Percentiles rank a stretch among this genome's conserved stretches.
Evolutionary conservation across 2,113 vertebrate species (phyloP).

Genomic region (Lonchura striata): DNA sequence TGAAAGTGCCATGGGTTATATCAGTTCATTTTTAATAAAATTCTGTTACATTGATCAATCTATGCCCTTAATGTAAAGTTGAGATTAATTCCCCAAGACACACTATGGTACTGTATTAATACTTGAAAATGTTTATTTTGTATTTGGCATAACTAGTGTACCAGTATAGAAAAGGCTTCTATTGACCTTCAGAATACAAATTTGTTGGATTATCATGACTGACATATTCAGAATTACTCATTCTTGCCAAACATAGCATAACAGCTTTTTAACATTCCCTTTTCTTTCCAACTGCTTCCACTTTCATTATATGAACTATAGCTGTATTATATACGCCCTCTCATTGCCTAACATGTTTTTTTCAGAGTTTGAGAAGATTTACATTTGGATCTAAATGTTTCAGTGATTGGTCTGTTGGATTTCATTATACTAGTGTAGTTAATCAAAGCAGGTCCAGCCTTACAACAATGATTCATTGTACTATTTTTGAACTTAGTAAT

Average conservation of each 20-base stretch:
- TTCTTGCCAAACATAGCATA: conserved; percentile 77
- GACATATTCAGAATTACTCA: conserved; percentile 77
- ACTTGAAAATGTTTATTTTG: conserved; percentile 71
- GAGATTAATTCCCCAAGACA: conserved; percentile 73
- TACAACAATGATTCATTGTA: conserved; percentile 76
- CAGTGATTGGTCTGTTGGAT: conserved; percentile 83
- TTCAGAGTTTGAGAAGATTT: conserved; percentile 82
- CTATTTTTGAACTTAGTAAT: conserved; percentile 76
- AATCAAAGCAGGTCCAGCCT: conserved; percentile 81
- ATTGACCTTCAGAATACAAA: conserved; percentile 80
- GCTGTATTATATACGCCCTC: conserved; percentile 73
- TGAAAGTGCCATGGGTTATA: conserved; percentile 11
- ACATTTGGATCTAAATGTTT: conserved; percentile 82
- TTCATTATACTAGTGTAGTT: conserved; percentile 80
- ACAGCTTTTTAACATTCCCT: conserved; percentile 75
- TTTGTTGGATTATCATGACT: conserved; percentile 76
- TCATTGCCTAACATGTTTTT: conserved; percentile 70
- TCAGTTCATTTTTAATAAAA: conserved; percentile 68
- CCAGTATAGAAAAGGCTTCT: conserved; percentile 68
- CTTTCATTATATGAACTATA: conserved; percentile 75
- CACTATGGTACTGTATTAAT: conserved; percentile 63
- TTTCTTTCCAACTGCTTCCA: conserved; percentile 68
- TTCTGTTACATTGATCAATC: conserved; percentile 63
- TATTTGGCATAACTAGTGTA: conserved; percentile 69
- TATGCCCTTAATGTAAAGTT: conserved; percentile 66